These are phyloP conservation scores for Chelonus formosanus DNA, from an alignment of 2,888 invertebrate species.

Conservation along the genomic window DNA sequence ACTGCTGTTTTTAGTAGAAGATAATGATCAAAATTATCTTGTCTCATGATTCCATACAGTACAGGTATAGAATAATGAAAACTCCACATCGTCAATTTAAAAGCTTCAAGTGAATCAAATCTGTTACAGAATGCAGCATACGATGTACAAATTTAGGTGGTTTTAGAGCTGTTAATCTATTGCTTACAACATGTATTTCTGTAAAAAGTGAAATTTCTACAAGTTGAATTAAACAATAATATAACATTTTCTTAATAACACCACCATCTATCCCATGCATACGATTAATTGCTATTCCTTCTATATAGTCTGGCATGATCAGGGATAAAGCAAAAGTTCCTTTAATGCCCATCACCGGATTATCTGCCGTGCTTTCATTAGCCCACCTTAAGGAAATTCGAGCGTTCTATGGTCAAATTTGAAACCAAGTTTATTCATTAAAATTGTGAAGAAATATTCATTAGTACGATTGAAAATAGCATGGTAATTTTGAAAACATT, in stretches of 20 bases:
- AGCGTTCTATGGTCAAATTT: too few species aligned
- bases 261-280: conserved; percentile 37
- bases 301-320: conserved; percentile 37
- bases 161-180: conserved; percentile 25
- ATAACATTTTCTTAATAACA: conserved; percentile 29
- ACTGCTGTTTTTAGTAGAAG: background rate
- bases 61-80: conserved; percentile 35
- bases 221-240: too few species aligned
- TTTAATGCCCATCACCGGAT: conserved; percentile 33
- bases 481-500: too few species aligned
- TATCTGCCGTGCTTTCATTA: background rate
- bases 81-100: conserved; percentile 34
- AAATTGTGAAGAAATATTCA: too few species aligned
- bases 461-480: too few species aligned
- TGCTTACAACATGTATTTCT: conserved; percentile 19
- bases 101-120: too few species aligned
- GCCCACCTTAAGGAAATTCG: too few species aligned
- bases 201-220: conserved; percentile 26
- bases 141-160: too few species aligned
- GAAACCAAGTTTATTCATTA: too few species aligned
- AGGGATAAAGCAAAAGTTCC: conserved; percentile 31
- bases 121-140: too few species aligned
- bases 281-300: conserved; percentile 30
- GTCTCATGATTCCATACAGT: conserved; percentile 32
- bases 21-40: conserved; percentile 31